A percentile compares a stretch with the other conserved stretches of the same genome.
Evolutionary conservation across 30 jellyfish, hydroid and myxozoan species (phyloP).

Genomic region (Cassiopea andromeda): DNA sequence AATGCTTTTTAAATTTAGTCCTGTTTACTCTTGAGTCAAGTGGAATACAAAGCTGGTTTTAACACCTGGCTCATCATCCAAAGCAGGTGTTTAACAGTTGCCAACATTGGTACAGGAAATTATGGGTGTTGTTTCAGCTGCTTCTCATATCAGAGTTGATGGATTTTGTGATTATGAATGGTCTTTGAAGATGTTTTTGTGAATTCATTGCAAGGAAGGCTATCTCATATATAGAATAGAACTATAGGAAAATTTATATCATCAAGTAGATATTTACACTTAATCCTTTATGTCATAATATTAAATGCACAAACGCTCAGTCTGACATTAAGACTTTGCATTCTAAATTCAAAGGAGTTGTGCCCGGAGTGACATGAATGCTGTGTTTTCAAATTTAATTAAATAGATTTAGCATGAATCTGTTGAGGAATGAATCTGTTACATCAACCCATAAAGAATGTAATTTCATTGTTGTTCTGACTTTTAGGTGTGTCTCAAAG

Average conservation of each 20-base stretch:
- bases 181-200: not conserved
- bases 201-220: not conserved
- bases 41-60: not conserved
- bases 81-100: not conserved
- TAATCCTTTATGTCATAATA: no score
- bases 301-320: no score
- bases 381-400: no score
- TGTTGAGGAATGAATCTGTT: no score
- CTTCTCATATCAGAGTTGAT: not conserved
- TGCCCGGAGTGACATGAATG: no score
- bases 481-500: slow-evolving; percentile 86
- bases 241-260: no score
- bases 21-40: not conserved
- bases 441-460: not conserved
- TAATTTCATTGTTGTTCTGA: not conserved
- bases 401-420: no score
- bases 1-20: not conserved
- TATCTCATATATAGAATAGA: not conserved
- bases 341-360: no score
- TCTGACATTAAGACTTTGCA: no score
- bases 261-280: no score
- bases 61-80: not conserved
- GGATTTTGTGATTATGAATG: not conserved
- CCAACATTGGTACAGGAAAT: not conserved
- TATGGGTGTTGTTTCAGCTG: not conserved